These are phyloP conservation scores for Takifugu flavidus DNA, from an alignment of 2,113 vertebrate species.

Conservation along the genomic window DNA sequence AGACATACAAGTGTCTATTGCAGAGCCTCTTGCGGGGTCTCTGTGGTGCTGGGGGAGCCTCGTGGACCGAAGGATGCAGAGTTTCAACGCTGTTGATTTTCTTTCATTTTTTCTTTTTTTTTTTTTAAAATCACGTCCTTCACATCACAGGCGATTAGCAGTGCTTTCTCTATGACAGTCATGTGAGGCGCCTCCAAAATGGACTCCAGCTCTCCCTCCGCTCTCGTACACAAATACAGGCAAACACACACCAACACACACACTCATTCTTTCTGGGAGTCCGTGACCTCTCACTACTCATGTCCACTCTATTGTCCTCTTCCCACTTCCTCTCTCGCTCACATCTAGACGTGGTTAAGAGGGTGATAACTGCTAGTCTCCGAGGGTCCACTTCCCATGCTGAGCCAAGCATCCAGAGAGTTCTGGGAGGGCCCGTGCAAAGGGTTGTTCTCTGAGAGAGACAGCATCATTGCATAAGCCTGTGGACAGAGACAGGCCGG, in stretches of 20 bases:
- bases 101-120: slow-evolving; percentile 56
- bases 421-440: slow-evolving; percentile 92
- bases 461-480: slow-evolving; percentile 99
- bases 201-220: slow-evolving; percentile 32
- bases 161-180: slow-evolving; percentile 66
- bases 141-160: slow-evolving; percentile 72
- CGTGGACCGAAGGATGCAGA: slow-evolving; percentile 59
- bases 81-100: slow-evolving; percentile 53
- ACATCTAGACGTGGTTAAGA: slow-evolving; percentile 92
- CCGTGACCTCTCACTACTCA: slow-evolving; percentile 33
- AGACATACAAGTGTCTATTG: slow-evolving; percentile 58
- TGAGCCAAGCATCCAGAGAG: slow-evolving; percentile 97
- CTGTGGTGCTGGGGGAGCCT: slow-evolving; percentile 51
- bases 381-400: slow-evolving; percentile 88
- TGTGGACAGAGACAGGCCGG: slow-evolving; percentile 56
- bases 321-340: slow-evolving; percentile 36
- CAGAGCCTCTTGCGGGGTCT: slow-evolving; percentile 38
- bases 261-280: slow-evolving; percentile 16
- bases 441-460: slow-evolving; percentile 92
- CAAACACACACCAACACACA: slow-evolving; percentile 7
- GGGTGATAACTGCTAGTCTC: slow-evolving; percentile 93
- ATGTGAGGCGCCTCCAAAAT: slow-evolving; percentile 43
- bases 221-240: slow-evolving; percentile 17
- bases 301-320: slow-evolving; percentile 62
- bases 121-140: slow-evolving; percentile 62